Evolutionary conservation across 1,140 invertebrate species (phyloP).

Genomic region (Pseudobourletiella spinata): DNA sequence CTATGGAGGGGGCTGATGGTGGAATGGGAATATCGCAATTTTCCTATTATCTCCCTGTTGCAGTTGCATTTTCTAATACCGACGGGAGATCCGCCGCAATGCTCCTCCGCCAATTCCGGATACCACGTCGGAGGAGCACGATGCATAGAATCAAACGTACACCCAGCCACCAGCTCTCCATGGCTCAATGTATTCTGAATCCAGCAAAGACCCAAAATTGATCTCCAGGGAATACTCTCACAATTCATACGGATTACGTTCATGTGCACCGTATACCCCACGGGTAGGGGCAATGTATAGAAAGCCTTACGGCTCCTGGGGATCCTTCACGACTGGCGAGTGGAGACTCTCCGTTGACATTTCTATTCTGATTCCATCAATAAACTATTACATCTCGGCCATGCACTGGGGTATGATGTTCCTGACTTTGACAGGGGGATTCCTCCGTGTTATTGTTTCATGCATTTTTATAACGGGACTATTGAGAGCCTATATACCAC

Average conservation of each 20-base stretch:
- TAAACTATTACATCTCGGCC: slow-evolving; percentile 8
- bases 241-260: not conserved
- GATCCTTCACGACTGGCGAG: not conserved
- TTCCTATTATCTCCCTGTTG: not conserved
- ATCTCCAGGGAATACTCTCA: slow-evolving; percentile 1
- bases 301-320: not conserved
- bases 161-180: too few species aligned
- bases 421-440: too few species aligned
- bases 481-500: too few species aligned
- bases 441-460: too few species aligned
- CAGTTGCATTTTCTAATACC: not conserved
- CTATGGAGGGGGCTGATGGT: too few species aligned
- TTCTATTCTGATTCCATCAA: slow-evolving; percentile 12
- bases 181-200: too few species aligned
- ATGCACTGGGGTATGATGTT: too few species aligned
- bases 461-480: too few species aligned
- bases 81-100: not conserved
- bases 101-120: too few species aligned
- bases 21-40: slow-evolving; percentile 12
- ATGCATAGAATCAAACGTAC: too few species aligned
- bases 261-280: too few species aligned
- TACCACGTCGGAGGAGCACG: too few species aligned
- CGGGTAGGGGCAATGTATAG: not conserved
- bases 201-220: slow-evolving; percentile 8
- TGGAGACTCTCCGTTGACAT: not conserved